Base-by-base conservation (phyloP, 1,140 invertebrate species). In the Elymnias hypermnestra region DNA sequence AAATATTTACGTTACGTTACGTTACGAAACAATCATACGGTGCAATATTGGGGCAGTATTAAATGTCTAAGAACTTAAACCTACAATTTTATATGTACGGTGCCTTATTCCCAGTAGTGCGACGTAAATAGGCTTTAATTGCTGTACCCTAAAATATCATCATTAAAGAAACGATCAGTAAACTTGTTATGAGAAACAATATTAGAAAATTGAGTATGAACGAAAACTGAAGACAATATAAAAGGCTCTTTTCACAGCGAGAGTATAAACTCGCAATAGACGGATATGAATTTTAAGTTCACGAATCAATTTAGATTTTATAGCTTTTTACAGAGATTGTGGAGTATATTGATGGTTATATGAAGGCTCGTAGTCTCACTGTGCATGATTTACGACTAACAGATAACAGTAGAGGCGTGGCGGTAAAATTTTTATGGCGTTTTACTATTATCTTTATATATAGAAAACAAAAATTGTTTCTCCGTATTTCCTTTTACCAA, bases 201-300 rank as follows among this genome's bases (percentile, higher is more conserved):
- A 49, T 41, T 41, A 40, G 38, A 49, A 49, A 41, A 49, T 41
- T 35, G 38, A 36, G 21, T 49, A 40, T 31, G 36, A 39, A 31
- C 36, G 28, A 25, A 28, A 22, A 45, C 19, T 40, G 33, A 36
- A 49, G 38, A 49, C 17, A 47, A 47, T 40, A 45, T 45, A 36
- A 22, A 47, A 40, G 26, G 26, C 10, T 18, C 15, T 39, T 47
- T 47, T 47, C 12, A 7, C 26, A 26, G 9, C 18, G n/a, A 9
- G 35, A 14, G 22, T 38, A 38, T 46, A 46, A 42, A 46, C 18
- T 25, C 25, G 25, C 23, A 48, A 48, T 48, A 22, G 28, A 40
- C 14, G 29, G 38, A 18, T 48, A 33, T 41, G 46, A 49, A 49
- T 49, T 41, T 49, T 36, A 49, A 49, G 44, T 39, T 26, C 13